Base-by-base conservation (phyloP, 2,113 vertebrate genomes). In the Neodon shergylaensis region DNA sequence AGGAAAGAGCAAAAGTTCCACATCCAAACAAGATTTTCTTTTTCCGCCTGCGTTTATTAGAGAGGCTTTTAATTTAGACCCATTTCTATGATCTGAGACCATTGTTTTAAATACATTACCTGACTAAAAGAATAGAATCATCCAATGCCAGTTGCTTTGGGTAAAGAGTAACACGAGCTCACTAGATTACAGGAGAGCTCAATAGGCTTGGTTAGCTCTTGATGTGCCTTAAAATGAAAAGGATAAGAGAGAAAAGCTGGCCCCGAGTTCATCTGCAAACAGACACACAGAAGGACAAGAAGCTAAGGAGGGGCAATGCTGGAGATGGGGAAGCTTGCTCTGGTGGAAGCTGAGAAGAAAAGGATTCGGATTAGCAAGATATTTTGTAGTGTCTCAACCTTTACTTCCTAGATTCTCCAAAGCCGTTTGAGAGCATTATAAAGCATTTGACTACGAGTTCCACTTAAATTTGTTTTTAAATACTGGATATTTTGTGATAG, bases 381-480 rank as follows among this genome's bases (percentile, higher is more conserved):
- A 54, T 70, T 7, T 19, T 11, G 31, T 74, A 54, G 47, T 77
- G 26, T 4, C 21, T 92, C 52, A 88, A 44, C 22, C 58, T 66
- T 21, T 78, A 12, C 36, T 21, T 54, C 42, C 7, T 63, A 78
- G 33, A 76, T 21, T 31, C 13, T 77, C 31, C n/a, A 28, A 88
- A 83, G 22, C 24, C 28, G 24, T 58, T 58, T 76, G 31, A 24
- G 10, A 63, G 10, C 0, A 5, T 26, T 92, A 63, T 26, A 47
- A 94, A 91, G 49, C 4, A 2, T 76, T 73, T 7, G n/a, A 73
- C 26, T 49, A 52, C 76, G 84, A 42, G 4, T 79, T 91, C 22
- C 72, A 36, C 36, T 89, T 89, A 93, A 52, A 72, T 79, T 79
- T 61, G 5, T 61, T 95, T 87, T 74, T 47, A 54, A 92, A 73